Conservation (phyloP, 2,888 invertebrate genomes). For the Listrodromus nycthemerus region DNA sequence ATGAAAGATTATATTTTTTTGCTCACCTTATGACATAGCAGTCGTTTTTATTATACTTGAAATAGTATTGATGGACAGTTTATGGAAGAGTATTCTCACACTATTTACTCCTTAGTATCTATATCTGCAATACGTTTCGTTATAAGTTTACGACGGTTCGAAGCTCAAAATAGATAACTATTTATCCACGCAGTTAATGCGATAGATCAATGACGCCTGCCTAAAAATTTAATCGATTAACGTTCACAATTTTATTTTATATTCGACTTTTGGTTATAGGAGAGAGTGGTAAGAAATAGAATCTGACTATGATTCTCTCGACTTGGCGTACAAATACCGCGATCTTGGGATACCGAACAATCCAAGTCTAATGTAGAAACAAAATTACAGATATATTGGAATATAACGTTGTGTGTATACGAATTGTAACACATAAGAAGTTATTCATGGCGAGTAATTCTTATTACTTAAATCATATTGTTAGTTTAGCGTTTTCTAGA, state of each 20-base stretch:
- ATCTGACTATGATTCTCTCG: conserved; percentile 28
- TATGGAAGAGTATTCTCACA: conserved; percentile 32
- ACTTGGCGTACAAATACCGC: conserved; percentile 37
- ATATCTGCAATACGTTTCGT: conserved; percentile 55
- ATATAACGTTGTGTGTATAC: conserved; percentile 21
- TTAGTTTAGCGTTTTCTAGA: conserved; percentile 65
- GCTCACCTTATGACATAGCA: conserved; percentile 40
- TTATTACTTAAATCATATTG: conserved; percentile 53
- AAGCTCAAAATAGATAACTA: conserved; percentile 62
- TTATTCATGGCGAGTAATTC: conserved; percentile 49
- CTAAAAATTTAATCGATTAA: conserved; percentile 27
- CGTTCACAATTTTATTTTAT: conserved; percentile 48
- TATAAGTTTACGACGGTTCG: conserved; percentile 51
- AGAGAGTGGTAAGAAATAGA: not conserved
- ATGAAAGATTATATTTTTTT: conserved; percentile 48
- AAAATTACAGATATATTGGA: conserved; percentile 21
- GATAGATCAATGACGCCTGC: conserved; percentile 26
- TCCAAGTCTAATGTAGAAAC: conserved; percentile 16
- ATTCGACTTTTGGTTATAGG: not conserved
- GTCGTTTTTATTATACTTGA: conserved; percentile 43
- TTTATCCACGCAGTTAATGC: conserved; percentile 19
- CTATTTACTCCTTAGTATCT: conserved; percentile 40
- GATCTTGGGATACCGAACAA: conserved; percentile 8
- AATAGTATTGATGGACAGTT: conserved; percentile 39
- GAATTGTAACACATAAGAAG: conserved; percentile 41